Percentiles rank a stretch among this genome's conserved stretches.
phyloP scores from a whole-genome alignment of 1,140 invertebrate genomes.

The Brachionus rotundiformis region DNA sequence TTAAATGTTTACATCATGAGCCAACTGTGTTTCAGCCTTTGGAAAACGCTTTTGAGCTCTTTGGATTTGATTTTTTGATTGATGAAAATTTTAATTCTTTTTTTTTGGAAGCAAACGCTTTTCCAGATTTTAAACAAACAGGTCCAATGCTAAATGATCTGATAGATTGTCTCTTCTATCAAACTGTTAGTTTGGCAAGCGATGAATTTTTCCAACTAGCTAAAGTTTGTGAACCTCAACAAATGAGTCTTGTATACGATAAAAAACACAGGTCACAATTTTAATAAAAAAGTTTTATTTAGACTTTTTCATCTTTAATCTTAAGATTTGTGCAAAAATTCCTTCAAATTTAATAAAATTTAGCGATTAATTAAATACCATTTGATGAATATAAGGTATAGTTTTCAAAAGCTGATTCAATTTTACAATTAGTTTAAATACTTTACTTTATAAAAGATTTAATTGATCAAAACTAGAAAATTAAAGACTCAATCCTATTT shows the following conservation, averaged over 20 bases:
- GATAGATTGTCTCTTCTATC: conserved; percentile 31
- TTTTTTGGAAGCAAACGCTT: conserved; percentile 44
- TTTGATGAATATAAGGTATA: no score
- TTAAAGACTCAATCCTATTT: no score
- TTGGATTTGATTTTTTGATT: conserved; percentile 45
- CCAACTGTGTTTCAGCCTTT: conserved; percentile 39
- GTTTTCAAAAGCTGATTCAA: no score
- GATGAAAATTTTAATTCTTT: conserved; percentile 31
- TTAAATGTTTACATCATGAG: conserved; percentile 42
- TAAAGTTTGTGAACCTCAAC: neutral
- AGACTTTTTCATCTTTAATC: neutral
- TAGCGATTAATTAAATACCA: no score
- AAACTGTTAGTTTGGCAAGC: neutral
- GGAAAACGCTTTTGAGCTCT: conserved; percentile 43
- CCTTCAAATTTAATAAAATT: no score
- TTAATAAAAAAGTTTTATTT: neutral
- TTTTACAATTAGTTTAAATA: no score
- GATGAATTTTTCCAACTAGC: neutral
- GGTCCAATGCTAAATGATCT: neutral
- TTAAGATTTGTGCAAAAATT: neutral
- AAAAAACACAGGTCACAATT: neutral
- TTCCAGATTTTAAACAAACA: conserved; percentile 47
- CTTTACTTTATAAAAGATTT: no score
- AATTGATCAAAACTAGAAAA: no score
- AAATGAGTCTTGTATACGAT: conserved; percentile 27